Evolutionary conservation across 2,113 vertebrate species (phyloP), one percentile per base, ranked within the genome.

Genomic region (Catharus minimus): DNA sequence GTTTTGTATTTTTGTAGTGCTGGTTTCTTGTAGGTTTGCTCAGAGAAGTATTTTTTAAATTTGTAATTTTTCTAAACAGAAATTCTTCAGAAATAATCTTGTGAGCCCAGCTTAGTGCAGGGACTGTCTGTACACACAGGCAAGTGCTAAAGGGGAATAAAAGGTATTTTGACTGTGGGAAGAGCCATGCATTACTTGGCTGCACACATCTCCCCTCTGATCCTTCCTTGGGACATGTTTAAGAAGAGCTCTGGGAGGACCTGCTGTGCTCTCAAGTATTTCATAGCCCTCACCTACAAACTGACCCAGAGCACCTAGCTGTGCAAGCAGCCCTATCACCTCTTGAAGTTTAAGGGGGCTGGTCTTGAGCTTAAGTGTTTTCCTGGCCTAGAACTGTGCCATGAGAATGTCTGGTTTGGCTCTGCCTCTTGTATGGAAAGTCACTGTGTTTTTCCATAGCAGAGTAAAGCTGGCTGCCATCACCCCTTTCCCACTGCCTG

Each of bases 401-500:
- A 21, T 23, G 15, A 72, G 33, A 71, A 43, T 12, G 33, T 24
- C 93, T 86, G 61, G 27, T 60, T 80, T 88, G 49, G 44, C 46
- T 84, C 73, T 49, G 1, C 30, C 39, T 72, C 43, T 9, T 49
- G 13, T 39, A n/a, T 2, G 22, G 38, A 5, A 82, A 65, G 62
- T 23, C 20, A 46, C 2, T n/a, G 3, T 5, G 27, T 11, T 78
- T 61, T 71, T 73, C 56, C 32, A 30, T 3, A 46, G 26, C 11
- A 26, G 13, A 2, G 14, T 33, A 3, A 75, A 58, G 38, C 2
- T 56, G 60, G 57, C 36, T 1, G 3, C 85, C 27, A n/a, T 23
- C 74, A 32, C 22, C 27, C n/a, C 55, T 33, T 61, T 53, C 38
- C 49, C 0, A 0, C 62, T 62, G 44, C 52, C 27, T 0, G 0